These are phyloP conservation scores for Dendrocincla tyrannina DNA, from an alignment of 2,797 vertebrate genomes.

Conservation along the genomic window DNA sequence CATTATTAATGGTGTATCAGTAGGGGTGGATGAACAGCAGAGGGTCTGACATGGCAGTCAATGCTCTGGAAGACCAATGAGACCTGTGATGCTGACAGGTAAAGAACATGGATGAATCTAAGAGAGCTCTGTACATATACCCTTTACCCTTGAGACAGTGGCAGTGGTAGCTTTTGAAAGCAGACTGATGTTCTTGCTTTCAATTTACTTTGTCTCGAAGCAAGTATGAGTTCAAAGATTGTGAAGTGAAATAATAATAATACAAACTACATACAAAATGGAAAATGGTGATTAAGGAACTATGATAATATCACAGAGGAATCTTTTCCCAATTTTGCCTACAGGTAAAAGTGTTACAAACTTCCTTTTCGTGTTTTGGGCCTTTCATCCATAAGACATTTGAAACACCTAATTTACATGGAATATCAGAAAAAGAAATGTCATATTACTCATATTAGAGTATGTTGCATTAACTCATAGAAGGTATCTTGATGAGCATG, in stretches of 20 bases:
- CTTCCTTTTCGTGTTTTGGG: neutral
- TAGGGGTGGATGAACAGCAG: neutral
- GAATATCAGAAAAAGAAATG: neutral
- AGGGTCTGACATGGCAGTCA: neutral
- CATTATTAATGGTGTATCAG: neutral
- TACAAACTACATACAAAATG: neutral
- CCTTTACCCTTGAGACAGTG: neutral
- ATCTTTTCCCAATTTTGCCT: neutral
- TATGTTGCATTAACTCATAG: neutral
- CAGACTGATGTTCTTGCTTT: neutral
- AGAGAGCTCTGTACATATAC: fast-evolving
- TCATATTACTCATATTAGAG: neutral
- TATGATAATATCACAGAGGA: neutral
- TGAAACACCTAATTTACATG: neutral
- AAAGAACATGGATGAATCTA: neutral
- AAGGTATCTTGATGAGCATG: neutral
- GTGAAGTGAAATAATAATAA: neutral
- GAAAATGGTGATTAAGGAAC: neutral
- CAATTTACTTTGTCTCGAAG: neutral
- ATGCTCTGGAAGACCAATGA: neutral
- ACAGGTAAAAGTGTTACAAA: neutral
- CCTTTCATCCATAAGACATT: neutral
- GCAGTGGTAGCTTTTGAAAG: neutral
- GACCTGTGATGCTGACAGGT: neutral
- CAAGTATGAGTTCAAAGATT: neutral